These are phyloP conservation scores for Nibea coibor DNA, from an alignment of 2,113 vertebrate genomes.

Conservation along the genomic window DNA sequence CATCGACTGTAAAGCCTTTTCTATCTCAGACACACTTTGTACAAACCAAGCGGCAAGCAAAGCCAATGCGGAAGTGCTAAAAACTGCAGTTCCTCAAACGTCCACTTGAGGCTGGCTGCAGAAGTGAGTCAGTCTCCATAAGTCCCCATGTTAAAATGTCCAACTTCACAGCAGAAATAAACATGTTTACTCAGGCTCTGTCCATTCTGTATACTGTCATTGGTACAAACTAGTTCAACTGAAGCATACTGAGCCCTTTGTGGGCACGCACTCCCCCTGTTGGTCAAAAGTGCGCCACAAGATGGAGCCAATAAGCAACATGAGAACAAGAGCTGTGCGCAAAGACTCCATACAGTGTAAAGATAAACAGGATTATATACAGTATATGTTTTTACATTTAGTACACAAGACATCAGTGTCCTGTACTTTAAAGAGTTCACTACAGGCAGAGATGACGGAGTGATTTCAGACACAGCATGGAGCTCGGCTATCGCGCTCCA, in stretches of 20 bases:
- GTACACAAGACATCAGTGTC: neutral
- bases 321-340: neutral
- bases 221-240: too few species aligned
- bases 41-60: too few species aligned
- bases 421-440: neutral
- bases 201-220: too few species aligned
- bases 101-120: too few species aligned
- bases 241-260: neutral
- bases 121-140: too few species aligned
- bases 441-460: neutral
- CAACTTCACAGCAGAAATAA: too few species aligned
- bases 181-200: too few species aligned
- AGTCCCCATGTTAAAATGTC: too few species aligned
- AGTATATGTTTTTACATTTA: neutral
- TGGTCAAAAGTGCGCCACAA: slow-evolving; percentile 39
- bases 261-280: neutral
- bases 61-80: too few species aligned
- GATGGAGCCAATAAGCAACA: slow-evolving; percentile 49
- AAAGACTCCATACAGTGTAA: neutral
- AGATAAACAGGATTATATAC: neutral
- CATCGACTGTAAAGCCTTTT: neutral
- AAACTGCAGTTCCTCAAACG: too few species aligned
- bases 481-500: neutral
- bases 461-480: neutral
- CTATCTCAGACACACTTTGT: too few species aligned